Evolutionary conservation across 1,140 invertebrate species (phyloP), one percentile per base, ranked within the genome.

Genomic region (Helicorthomorpha holstii): DNA sequence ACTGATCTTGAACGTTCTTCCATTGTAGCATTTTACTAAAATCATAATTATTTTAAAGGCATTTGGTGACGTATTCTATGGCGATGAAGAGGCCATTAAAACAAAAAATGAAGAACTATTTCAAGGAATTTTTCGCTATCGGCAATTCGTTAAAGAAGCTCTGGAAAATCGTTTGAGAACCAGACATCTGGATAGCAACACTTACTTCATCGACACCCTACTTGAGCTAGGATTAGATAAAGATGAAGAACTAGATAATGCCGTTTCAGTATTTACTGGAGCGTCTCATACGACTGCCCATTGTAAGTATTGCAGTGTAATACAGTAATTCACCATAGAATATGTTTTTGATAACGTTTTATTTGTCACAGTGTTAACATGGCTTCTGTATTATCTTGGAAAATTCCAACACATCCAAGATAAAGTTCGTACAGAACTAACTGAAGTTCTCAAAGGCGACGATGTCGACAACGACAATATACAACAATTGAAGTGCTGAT

Each of bases 371-470:
- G 66, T 64, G 25, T 47, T 68, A 27, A 59, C 62, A 0, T 68
- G 66, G 66, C 48, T 50, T 12, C 47, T 68, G 4, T 67, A 66
- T 48, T 67, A 62, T 54, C 49, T 68, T 51, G 63, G 63, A 2
- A 63, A 56, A 16, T 58, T 67, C 45, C 45, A 51, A 23, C 59
- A 65, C 27, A 49, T 64, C 2, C 64, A 68, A 48, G 58, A 66
- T 1, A 63, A 63, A 55, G 44, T 65, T 10, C 53, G 56, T 25
- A 54, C 59, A 23, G 66, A 68, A 54, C 4, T 53, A 44, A 7
- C 7, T 7, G 29, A 34, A 7, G 29, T 7, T 16, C 22, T 4
- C 23, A 22, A 46, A 53, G 48, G 27, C 22, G n/a, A 55, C 24
- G 44, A 52, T 23, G 46, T 27, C 14, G 27, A 12, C 27, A 7